Evolutionary conservation across 2,113 vertebrate genomes (phyloP), one percentile per base, ranked within the genome.

Genomic region (Clarias macrocephalus): DNA sequence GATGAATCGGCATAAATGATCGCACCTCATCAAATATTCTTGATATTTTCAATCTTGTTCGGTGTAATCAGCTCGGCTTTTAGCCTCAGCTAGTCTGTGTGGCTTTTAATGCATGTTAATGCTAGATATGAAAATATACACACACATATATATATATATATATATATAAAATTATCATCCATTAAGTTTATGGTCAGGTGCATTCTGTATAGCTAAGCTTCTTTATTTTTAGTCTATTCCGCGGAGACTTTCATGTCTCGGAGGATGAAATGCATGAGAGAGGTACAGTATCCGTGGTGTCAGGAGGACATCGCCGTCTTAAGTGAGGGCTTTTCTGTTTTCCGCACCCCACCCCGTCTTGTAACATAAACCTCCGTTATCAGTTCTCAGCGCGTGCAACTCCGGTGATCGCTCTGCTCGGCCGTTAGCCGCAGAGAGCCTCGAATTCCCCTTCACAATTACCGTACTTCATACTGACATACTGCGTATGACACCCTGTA

Each of bases 361-460:
- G 63, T 70, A 79, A 79, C 63, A 75, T 57, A 60, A 80, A 79
- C 84, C 82, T 86, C 76, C 15, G 28, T 80, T 86, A 84, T 77
- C 13, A 30, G 77, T 54, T 83, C 63, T 56, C 28, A 13, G 80
- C 72, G 56, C 42, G 9, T 21, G 18, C 23, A 81, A 86, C 70
- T 88, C 30, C 7, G 11, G 13, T 85, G 65, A 86, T 86, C 84
- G 66, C 60, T 65, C 84, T 56, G 68, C 73, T 76, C 54, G 59
- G 80, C 80, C 68, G 65, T 85, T 87, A 86, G 68, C 86, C 84
- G 80, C 68, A 33, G 54, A 85, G 82, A 72, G 76, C 73, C 76
- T 66, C 72, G 65, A 62, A 76, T 72, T 86, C 89, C 82, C 65
- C 82, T 87, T 75, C 82, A 90, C 89, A 90, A 90, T 90, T 88